Base-by-base conservation (phyloP, 2,888 invertebrate genomes). In the Amphiduros pacificus region DNA sequence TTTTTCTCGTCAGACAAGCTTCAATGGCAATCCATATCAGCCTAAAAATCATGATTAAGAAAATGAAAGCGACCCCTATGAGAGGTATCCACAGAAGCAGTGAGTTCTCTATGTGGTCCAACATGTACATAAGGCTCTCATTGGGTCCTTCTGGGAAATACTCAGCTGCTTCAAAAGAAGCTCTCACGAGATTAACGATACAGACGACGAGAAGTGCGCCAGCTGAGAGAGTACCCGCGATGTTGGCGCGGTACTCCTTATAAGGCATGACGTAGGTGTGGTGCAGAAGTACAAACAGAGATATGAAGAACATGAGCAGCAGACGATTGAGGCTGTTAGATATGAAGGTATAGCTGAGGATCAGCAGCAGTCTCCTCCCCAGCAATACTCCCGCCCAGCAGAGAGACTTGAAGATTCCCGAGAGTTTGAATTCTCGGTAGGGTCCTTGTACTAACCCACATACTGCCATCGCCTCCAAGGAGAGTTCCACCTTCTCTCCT, bases 41-140 rank as follows among this genome's bases (percentile, higher is more conserved):
- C 26, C 55, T 2, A 17, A 55, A 24, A 14, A 40, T 27, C 17
- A 55, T 17, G 28, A 24, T 36, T 4, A 27, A n/a, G 2, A 44
- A 27, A 1, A 40, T n/a, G 2, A n/a, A n/a, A n/a, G n/a, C n/a
- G n/a, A n/a, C n/a, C n/a, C 51, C 51, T 29, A 51, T 14, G 3
- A 51, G 28, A 51, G 51, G 51, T 2, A 51, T 28, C 51, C 51
- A 51, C 2, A 51, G 6, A 11, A 51, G 51, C 17, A 51, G n/a
- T 17, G 29, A 17, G 20, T 28, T 51, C 28, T 51, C 51, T 3
- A 27, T 20, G 17, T 17, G 14, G 17, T 51, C 27, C 17, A 51
- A 22, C 1, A 20, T 28, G 22, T 27, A 17, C 27, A 29, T 29
- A n/a, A 22, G 14, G 11, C 6, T 5, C 17, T n/a, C 4, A 3